Evolutionary conservation across 2,888 invertebrate genomes (phyloP).

Genomic region (Athalia circularis): DNA sequence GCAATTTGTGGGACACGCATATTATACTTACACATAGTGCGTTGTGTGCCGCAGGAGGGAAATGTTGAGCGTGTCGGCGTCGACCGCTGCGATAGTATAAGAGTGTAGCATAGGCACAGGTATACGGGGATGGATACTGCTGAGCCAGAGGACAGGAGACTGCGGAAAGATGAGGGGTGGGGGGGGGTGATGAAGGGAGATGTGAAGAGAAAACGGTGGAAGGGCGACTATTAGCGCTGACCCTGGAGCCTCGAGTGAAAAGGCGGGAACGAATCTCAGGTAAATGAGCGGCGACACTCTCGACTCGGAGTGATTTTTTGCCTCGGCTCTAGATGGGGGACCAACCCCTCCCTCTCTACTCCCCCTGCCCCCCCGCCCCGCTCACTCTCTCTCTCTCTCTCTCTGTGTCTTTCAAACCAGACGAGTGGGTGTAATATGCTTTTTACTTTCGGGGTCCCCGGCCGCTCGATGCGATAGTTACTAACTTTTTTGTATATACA

Average conservation of each 20-base stretch:
- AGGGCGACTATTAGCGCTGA: conserved; percentile 46
- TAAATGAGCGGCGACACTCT: conserved; percentile 49
- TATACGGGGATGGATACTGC: not conserved
- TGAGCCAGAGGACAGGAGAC: too few relatives aligned
- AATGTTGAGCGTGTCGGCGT: conserved; percentile 16
- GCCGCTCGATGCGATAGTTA: conserved; percentile 30
- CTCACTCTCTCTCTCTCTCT: not conserved
- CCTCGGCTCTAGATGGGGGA: conserved; percentile 23
- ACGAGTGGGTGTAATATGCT: conserved; percentile 45
- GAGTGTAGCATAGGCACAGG: not conserved
- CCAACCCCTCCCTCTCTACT: not conserved
- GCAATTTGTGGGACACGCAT: conserved; percentile 44
- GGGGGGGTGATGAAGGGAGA: conserved; percentile 14
- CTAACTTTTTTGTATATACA: conserved; percentile 26
- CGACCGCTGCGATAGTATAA: conserved; percentile 18
- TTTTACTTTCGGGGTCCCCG: conserved; percentile 40
- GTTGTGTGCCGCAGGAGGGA: conserved; percentile 12
- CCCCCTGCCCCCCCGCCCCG: not conserved
- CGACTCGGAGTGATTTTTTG: conserved; percentile 48
- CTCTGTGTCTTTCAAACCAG: not conserved
- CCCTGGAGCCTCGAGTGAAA: conserved; percentile 48
- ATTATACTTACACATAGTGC: not conserved
- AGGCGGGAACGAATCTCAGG: conserved; percentile 49
- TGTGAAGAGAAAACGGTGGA: not conserved
- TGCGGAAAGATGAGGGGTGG: not conserved